Evolutionary conservation across 2,113 vertebrate genomes (phyloP).

Genomic region (Cromileptes altivelis): DNA sequence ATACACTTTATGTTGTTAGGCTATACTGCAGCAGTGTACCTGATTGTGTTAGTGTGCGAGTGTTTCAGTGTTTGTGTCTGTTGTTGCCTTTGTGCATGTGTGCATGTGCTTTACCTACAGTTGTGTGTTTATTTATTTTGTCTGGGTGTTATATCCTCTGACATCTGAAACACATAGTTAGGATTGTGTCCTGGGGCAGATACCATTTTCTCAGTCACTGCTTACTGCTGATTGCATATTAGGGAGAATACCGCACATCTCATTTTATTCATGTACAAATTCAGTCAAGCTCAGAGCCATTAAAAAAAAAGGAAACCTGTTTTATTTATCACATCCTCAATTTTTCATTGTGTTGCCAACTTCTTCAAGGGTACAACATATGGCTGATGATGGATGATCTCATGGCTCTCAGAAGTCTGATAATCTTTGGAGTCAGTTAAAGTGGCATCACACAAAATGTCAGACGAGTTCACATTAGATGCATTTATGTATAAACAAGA

Average conservation of each 20-base stretch:
- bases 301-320: neutral
- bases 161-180: constrained; percentile 9
- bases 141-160: neutral
- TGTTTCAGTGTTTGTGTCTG: neutral
- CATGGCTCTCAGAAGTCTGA: constrained; percentile 1
- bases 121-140: neutral
- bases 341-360: constrained; percentile 28
- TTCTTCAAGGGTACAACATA: constrained; percentile 4
- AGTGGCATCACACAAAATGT: neutral
- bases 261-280: neutral
- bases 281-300: neutral
- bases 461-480: neutral
- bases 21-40: constrained; percentile 3
- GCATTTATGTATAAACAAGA: neutral
- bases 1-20: constrained; percentile 10
- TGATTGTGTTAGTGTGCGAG: neutral
- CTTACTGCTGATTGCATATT: constrained; percentile 16
- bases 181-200: constrained; percentile 20
- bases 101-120: neutral
- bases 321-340: constrained; percentile 12
- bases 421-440: neutral
- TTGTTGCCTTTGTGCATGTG: constrained; percentile 4
- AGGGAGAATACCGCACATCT: neutral
- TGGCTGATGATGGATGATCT: constrained; percentile 1
- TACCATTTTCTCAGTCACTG: constrained; percentile 13